These are phyloP conservation scores for Palythoa caribaeorum DNA, from an alignment of 92 coral and sea anemone species.

Conservation along the genomic window DNA sequence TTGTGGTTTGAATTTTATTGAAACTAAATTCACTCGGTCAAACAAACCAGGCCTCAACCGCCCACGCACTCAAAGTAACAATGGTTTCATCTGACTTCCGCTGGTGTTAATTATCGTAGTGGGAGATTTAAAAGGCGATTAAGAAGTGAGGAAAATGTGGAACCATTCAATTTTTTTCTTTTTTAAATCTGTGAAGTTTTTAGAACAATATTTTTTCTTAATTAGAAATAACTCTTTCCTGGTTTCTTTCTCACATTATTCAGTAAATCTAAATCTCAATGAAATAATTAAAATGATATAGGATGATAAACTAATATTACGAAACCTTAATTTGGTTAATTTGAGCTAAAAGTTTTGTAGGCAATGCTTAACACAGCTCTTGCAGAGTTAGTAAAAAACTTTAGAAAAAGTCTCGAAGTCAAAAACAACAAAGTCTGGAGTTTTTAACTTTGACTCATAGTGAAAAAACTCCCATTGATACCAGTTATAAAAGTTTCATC, in stretches of 20 bases:
- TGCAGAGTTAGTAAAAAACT: too few species aligned
- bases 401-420: too few species aligned
- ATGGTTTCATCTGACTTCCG: constrained; percentile 27
- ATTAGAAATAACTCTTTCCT: neutral
- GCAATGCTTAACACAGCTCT: too few species aligned
- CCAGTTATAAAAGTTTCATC: too few species aligned
- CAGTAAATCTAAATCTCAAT: too few species aligned
- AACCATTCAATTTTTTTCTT: neutral
- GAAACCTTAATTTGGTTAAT: too few species aligned
- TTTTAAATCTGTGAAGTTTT: neutral
- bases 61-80: constrained; percentile 3
- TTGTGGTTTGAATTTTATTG: constrained; percentile 16
- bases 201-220: neutral
- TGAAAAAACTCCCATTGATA: too few species aligned
- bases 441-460: too few species aligned
- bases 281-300: too few species aligned
- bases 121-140: constrained; percentile 46
- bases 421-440: too few species aligned
- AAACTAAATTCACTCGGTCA: neutral
- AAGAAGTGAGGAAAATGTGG: neutral
- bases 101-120: constrained; percentile 23
- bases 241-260: neutral
- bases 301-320: too few species aligned
- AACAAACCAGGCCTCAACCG: constrained; percentile 13
- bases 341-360: too few species aligned